Base-by-base conservation (phyloP, 1,140 invertebrate genomes). In the Ectropis grisescens region DNA sequence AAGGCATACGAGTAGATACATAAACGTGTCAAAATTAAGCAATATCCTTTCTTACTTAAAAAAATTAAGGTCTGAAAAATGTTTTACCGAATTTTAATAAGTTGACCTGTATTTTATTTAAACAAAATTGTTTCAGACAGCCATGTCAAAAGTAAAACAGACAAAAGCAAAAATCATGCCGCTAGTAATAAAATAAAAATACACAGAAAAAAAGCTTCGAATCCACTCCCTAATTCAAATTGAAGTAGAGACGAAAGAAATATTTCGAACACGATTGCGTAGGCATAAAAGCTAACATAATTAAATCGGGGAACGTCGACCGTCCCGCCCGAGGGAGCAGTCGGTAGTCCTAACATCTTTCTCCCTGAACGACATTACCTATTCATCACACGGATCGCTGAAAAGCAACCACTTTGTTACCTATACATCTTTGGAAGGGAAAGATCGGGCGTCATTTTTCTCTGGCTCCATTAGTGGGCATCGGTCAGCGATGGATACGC, bases 361-460 rank as follows among this genome's bases (percentile, higher is more conserved):
- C 33, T 40, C 41, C 33, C 37, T 38, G 33, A 13, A 36, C 13
- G 40, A 54, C 42, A 49, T 56, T 45, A 45, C 41, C 44, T 44
- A 57, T 57, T 53, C 49, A 57, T 53, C 49, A 53, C 40, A 37
- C 25, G 36, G 29, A 31, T 39, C 29, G 38, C 36, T 50, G 33
- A 41, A 50, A 53, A 53, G 40, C 43, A 26, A 12, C 43, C 46
- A 44, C 49, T 57, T 43, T 42, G 47, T 56, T 52, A 45, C 42
- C 40, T 40, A 40, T 46, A 38, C 37, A 39, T 39, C 35, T 34
- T 39, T 33, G n/a, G n/a, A n/a, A n/a, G n/a, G n/a, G n/a, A n/a
- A n/a, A n/a, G n/a, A n/a, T n/a, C 40, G 55, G 37, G 47, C 38
- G 48, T 62, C 50, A 66, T 66, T 66, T 66, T 59, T 66, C 61